Conservation (phyloP, 2,888 invertebrate species). For the Nomada fucata region DNA sequence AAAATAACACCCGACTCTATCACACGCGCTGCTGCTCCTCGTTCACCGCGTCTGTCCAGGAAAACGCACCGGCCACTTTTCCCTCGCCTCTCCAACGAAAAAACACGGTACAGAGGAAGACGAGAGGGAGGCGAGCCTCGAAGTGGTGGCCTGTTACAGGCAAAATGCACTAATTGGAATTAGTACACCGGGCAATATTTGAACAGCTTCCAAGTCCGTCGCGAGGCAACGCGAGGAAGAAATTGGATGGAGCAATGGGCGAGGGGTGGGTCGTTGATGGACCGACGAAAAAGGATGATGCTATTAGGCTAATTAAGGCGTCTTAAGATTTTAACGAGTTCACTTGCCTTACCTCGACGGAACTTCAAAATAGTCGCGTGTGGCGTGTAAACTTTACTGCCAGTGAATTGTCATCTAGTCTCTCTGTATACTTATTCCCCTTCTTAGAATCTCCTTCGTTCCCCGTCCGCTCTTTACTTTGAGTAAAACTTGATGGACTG, state of each 20-base stretch:
- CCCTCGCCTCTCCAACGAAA: not conserved
- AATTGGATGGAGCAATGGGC: conserved; percentile 67
- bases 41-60: conserved; percentile 1
- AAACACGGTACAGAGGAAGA: not conserved
- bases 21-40: conserved; percentile 7
- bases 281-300: conserved; percentile 71
- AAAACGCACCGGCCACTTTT: conserved; percentile 22
- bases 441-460: not conserved
- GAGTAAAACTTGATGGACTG: conserved; percentile 11
- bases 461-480: not conserved
- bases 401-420: conserved; percentile 23
- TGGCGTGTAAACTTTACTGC: conserved; percentile 50
- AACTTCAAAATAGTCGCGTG: conserved; percentile 54
- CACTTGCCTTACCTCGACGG: conserved; percentile 43
- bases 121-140: not conserved
- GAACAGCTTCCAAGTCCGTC: conserved; percentile 64
- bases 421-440: too few species aligned
- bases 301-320: conserved; percentile 78
- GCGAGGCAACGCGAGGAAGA: conserved; percentile 61
- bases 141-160: conserved; percentile 22
- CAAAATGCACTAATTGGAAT: conserved; percentile 65
- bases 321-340: conserved; percentile 70
- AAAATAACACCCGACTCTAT: conserved; percentile 36
- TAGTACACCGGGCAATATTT: conserved; percentile 68
- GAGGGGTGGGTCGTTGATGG: conserved; percentile 60